Evolutionary conservation across 2,888 invertebrate genomes (phyloP).

Genomic region (Smittia sp.): DNA sequence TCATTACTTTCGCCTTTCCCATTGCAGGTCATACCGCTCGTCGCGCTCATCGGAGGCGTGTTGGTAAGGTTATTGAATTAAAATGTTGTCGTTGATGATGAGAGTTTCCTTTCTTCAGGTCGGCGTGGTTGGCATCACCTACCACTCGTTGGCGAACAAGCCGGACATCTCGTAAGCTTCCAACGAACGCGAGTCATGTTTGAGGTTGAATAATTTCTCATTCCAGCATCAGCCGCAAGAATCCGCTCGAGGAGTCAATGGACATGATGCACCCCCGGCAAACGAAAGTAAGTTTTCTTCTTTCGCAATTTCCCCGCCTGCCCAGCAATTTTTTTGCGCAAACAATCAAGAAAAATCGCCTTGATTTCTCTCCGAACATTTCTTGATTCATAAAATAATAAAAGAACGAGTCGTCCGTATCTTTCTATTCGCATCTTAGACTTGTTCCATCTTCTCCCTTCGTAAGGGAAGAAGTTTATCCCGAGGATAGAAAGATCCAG

Average conservation of each 20-base stretch:
- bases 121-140: slow-evolving; percentile 45
- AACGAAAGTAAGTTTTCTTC: slow-evolving; percentile 51
- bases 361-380: neutral
- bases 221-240: slow-evolving; percentile 43
- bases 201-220: neutral
- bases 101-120: slow-evolving; percentile 38
- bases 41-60: slow-evolving; percentile 44
- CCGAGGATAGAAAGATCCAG: neutral
- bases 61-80: slow-evolving; percentile 41
- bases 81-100: neutral
- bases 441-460: slow-evolving; percentile 11
- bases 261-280: slow-evolving; percentile 52
- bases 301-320: too few relatives aligned
- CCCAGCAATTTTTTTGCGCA: neutral
- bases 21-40: slow-evolving; percentile 49
- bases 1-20: neutral
- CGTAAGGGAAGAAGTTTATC: neutral
- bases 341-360: neutral
- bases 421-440: neutral
- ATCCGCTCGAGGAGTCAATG: slow-evolving; percentile 45
- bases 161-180: slow-evolving; percentile 44
- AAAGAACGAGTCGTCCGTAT: neutral
- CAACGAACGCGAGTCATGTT: slow-evolving; percentile 47
- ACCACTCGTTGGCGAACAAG: slow-evolving; percentile 47
- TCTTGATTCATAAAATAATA: slow-evolving; percentile 6